A percentile compares a stretch with the other conserved stretches of the same genome.
These are phyloP conservation scores for Asteroscopus sphinx DNA, from an alignment of 2,888 invertebrate species.

Conservation along the genomic window DNA sequence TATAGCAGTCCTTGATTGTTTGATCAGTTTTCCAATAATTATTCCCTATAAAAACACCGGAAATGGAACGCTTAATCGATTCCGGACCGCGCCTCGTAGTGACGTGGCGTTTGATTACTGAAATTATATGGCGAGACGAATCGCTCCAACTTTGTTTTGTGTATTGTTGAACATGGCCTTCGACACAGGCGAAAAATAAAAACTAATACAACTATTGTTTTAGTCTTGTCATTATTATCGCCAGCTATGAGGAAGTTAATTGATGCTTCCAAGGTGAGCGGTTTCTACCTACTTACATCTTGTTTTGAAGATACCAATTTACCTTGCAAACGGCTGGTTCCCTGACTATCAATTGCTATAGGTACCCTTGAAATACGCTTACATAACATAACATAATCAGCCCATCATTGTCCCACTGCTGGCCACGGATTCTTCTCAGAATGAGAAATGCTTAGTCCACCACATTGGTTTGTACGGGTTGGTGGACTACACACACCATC, in stretches of 20 bases:
- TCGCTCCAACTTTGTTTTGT: conserved; percentile 84
- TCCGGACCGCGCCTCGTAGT: conserved; percentile 83
- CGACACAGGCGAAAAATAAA: conserved; percentile 82
- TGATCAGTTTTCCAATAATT: conserved; percentile 86
- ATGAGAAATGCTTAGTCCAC: too few species aligned
- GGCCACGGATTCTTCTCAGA: too few species aligned
- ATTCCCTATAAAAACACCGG: conserved; percentile 86
- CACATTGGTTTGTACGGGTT: too few species aligned
- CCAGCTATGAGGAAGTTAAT: conserved; percentile 84
- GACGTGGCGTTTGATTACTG: conserved; percentile 87
- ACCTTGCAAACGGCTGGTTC: conserved; percentile 40
- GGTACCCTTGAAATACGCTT: too few species aligned
- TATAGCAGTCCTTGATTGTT: conserved; percentile 82
- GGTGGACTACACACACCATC: too few species aligned
- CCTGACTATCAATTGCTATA: conserved; percentile 6
- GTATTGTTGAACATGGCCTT: conserved; percentile 85
- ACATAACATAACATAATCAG: too few species aligned
- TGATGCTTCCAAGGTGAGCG: conserved; percentile 83
- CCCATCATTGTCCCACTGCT: too few species aligned
- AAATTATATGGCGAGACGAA: conserved; percentile 88
- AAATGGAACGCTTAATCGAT: conserved; percentile 88
- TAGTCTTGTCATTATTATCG: conserved; percentile 86
- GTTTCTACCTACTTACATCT: conserved; percentile 71
- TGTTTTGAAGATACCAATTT: conserved; percentile 65
- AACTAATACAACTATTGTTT: conserved; percentile 89